Evolutionary conservation across 1,140 invertebrate species (phyloP).

Genomic region (Pogonomyrmex californicus): DNA sequence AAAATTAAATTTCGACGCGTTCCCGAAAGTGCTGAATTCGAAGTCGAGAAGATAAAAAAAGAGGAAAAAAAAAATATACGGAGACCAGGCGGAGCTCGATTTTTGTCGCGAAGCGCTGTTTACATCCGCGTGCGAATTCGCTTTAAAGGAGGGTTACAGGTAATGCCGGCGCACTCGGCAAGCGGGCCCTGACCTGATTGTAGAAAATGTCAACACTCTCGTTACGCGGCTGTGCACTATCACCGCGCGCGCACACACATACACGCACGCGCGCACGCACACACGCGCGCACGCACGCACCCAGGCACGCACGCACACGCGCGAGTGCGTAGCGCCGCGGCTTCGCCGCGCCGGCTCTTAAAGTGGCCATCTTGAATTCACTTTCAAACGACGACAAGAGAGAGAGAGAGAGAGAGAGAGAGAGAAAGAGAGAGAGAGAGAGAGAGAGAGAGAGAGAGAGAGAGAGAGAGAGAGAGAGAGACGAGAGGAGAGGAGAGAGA

Average conservation of each 20-base stretch:
- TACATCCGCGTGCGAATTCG: constrained; percentile 72
- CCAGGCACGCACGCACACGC: not conserved
- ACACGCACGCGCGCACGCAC: constrained; percentile 15
- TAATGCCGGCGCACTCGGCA: constrained; percentile 74
- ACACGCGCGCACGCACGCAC: constrained; percentile 43
- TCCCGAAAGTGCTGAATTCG: not conserved
- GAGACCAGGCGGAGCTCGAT: constrained; percentile 17
- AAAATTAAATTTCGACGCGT: too few relatives aligned
- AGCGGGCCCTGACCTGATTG: constrained; percentile 85
- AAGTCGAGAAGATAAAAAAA: not conserved
- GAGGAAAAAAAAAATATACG: not conserved
- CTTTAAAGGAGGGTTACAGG: constrained; percentile 80
- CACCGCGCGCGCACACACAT: constrained; percentile 57
- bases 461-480: not conserved
- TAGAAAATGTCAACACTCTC: constrained; percentile 86
- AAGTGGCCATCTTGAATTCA: constrained; percentile 83
- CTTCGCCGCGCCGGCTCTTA: constrained; percentile 66
- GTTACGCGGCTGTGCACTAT: constrained; percentile 80
- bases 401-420: not conserved
- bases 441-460: not conserved
- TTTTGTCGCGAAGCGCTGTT: constrained; percentile 48
- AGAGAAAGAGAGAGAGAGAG: not conserved
- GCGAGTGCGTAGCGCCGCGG: constrained; percentile 8
- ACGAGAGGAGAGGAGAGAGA: not conserved
- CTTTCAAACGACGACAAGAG: constrained; percentile 79